Evolutionary conservation across 2,888 invertebrate genomes (phyloP), one percentile per base, ranked within the genome.

Genomic region (Meghimatium bilineatum): DNA sequence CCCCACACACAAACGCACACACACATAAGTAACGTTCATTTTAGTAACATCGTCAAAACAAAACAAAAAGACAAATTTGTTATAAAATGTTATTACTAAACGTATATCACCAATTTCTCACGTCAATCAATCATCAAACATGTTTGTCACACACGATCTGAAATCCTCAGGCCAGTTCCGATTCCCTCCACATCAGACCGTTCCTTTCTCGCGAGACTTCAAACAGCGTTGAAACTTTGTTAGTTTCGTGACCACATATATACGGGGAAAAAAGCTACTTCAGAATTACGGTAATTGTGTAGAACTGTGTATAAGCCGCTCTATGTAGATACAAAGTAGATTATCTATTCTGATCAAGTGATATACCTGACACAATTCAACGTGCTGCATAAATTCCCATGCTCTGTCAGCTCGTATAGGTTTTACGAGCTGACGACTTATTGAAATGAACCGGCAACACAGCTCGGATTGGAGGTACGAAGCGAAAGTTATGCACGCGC

Each of bases 401-500:
- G 38, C 38, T 12, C 20, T n/a, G 36, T 38, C 71, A 75, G 74
- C 36, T 60, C 6, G 1, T 6, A 23, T n/a, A 26, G 29, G 44
- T 44, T 78, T 10, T 29, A 56, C 23, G 14, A 10, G 67, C 1
- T 63, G 60, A 63, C 67, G 49, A 66, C 78, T 78, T 67, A 49
- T 67, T 78, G 67, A 66, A 49, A 26, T 78, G 66, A 49, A 36
- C 29, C 29, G 23, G n/a, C 44, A 29, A 63, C 66, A 38, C 44
- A 17, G 49, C 38, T 66, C 29, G n/a, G 44, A 66, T 32, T 49
- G 36, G n/a, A 66, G n/a, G 67, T 23, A n/a, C 38, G 67, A 44
- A 66, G 66, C 32, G 67, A 78, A 78, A 78, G 78, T 78, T 66
- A 63, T 67, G 78, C 78, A 78, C 78, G 66, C 78, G 66, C 78